phyloP scores from a whole-genome alignment of 30 jellyfish, hydroid and myxozoan species.

The Aurelia sp. region DNA sequence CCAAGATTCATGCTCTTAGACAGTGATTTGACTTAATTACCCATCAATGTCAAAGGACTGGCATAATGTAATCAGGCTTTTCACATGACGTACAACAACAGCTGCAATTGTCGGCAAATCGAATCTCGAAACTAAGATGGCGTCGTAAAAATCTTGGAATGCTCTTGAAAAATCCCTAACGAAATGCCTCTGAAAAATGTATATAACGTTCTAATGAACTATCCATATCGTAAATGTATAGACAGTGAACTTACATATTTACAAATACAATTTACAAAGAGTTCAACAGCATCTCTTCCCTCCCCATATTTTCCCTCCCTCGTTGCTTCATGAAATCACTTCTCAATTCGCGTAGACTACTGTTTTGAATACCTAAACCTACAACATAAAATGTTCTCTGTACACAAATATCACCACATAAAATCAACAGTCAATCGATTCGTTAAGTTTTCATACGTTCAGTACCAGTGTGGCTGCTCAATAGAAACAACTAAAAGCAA shows the following conservation, averaged over 20 bases:
- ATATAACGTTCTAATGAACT: conserved; percentile 23
- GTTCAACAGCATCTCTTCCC: conserved; percentile 26
- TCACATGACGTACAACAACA: too few species aligned
- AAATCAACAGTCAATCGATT: conserved; percentile 13
- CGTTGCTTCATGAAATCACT: not conserved
- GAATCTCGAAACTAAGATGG: too few species aligned
- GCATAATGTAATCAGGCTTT: too few species aligned
- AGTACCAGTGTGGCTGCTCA: not conserved
- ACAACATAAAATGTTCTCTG: conserved; percentile 5
- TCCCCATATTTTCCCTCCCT: conserved; percentile 13
- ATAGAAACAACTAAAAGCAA: not conserved
- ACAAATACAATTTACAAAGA: conserved; percentile 55
- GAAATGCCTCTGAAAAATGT: too few species aligned
- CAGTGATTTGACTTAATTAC: too few species aligned
- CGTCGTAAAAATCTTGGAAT: too few species aligned
- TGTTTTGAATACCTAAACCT: not conserved
- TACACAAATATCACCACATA: conserved; percentile 1
- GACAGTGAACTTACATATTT: conserved; percentile 64
- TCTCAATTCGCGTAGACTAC: not conserved
- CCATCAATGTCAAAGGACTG: too few species aligned
- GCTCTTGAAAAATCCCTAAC: too few species aligned
- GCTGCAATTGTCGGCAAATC: too few species aligned
- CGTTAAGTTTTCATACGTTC: not conserved
- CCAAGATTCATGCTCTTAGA: too few species aligned
- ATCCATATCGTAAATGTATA: conserved; percentile 55